These are phyloP conservation scores for Anoplopoma fimbria DNA, from an alignment of 2,113 vertebrate genomes.

Conservation along the genomic window DNA sequence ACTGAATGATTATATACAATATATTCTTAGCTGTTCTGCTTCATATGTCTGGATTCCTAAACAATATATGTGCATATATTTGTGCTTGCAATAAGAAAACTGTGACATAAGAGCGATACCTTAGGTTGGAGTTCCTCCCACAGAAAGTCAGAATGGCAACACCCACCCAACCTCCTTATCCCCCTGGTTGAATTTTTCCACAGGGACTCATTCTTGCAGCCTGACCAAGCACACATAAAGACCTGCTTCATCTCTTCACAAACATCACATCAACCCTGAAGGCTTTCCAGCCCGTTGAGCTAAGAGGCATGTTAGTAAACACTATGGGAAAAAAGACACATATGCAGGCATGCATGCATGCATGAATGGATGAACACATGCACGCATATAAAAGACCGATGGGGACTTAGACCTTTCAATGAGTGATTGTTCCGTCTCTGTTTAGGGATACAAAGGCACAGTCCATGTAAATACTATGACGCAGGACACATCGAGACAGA, in stretches of 20 bases:
- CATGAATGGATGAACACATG: conserved; percentile 6
- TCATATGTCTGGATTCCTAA: conserved; percentile 9
- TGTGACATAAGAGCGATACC: conserved; percentile 3
- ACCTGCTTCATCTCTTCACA: conserved; percentile 41
- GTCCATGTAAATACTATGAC: conserved; percentile 1
- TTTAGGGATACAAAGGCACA: not conserved
- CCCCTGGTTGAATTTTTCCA: conserved; percentile 9
- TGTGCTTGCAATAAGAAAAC: not conserved
- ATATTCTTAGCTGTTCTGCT: not conserved
- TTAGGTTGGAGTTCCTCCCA: not conserved
- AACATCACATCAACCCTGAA: conserved; percentile 49
- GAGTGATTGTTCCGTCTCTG: conserved; percentile 17
- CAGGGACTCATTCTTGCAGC: conserved; percentile 52
- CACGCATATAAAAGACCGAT: conserved; percentile 9
- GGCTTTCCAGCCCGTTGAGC: conserved; percentile 50
- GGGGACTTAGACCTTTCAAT: not conserved
- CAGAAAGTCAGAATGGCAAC: not conserved
- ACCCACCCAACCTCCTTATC: not conserved
- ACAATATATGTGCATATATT: conserved; percentile 1
- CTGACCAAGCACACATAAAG: conserved; percentile 54
- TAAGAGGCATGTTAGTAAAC: conserved; percentile 54
- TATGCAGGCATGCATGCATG: conserved; percentile 12
- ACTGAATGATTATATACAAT: not conserved
- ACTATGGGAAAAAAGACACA: conserved; percentile 1
- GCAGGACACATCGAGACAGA: not conserved